Evolutionary conservation across 2,797 vertebrate species (phyloP), one percentile per base, ranked within the genome.

Genomic region (Tadarida brasiliensis): DNA sequence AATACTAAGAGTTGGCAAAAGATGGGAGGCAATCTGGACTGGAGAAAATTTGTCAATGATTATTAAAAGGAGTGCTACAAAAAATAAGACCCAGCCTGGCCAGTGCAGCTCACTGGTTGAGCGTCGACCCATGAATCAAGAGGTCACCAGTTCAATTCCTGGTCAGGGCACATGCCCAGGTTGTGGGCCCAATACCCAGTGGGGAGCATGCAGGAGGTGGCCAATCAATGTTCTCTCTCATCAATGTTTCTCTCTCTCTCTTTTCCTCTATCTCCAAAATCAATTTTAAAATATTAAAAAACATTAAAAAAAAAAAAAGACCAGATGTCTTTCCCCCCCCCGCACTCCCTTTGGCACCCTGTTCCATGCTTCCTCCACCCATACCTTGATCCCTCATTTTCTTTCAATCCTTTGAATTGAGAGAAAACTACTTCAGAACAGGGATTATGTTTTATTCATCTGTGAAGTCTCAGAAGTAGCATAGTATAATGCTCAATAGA

Each of bases 1-100:
- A 94, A 86, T 88, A 86, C 24, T 91, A 90, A 77, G 15, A 96
- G 44, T 30, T 84, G 70, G 24, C 56, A 91, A 82, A 84, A 87
- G 19, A 63, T 70, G 51, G 65, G 63, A 89, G 16, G 47, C 24
- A 70, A 49, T 93, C 49, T 73, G 57, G 20, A 85, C 17, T 47
- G 28, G 54, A 94, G 44, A 81, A 88, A 91, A 71, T 59, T 59
- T 82, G 26, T 24, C 57, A 65, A 33, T 91, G 28, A 85, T 85
- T 87, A 59, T 65, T 89, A 85, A 74, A 78, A 78, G 76, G 51
- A 54, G 30, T 22, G 49, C 30, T 33, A 33, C 19, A 76, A 76
- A 49, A 76, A 76, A 49, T 76, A 76, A 51, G 73, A n/a, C 73
- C 28, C 28, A 15, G 28, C 61, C 61, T 65, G 28, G 61, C 61